Evolutionary conservation across 2,797 vertebrate genomes (phyloP).

Genomic region (Liparis tanakae): DNA sequence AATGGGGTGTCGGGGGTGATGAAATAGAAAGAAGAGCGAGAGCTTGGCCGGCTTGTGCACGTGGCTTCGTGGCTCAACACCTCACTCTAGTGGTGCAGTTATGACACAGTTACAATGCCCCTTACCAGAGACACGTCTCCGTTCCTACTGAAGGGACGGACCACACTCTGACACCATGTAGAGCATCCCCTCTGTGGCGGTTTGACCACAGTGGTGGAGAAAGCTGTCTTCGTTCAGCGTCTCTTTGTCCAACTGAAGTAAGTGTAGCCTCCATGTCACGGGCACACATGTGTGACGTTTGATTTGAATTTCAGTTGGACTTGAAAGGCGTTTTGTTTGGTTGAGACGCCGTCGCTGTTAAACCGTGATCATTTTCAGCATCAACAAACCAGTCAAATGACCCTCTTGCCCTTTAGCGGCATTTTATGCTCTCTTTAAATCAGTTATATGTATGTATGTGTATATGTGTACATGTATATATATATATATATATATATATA

Average conservation of each 20-base stretch:
- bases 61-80: slow-evolving; percentile 54
- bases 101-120: not conserved
- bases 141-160: not conserved
- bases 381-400: not conserved
- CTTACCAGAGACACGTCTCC: not conserved
- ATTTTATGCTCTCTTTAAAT: not conserved
- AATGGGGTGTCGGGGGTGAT: slow-evolving; percentile 29
- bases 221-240: not conserved
- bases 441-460: no score
- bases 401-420: not conserved
- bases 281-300: not conserved
- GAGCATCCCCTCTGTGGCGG: not conserved
- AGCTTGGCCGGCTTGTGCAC: not conserved
- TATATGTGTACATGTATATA: no score
- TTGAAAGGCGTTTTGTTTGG: not conserved
- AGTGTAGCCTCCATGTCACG: not conserved
- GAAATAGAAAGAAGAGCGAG: slow-evolving; percentile 7
- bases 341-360: not conserved
- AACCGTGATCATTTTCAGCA: not conserved
- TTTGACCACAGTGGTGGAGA: not conserved
- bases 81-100: slow-evolving; percentile 69
- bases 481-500: no score
- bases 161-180: not conserved
- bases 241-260: slow-evolving; percentile 5
- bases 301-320: not conserved